These are phyloP conservation scores for Dryobota labecula DNA, from an alignment of 2,888 invertebrate genomes.

Conservation along the genomic window DNA sequence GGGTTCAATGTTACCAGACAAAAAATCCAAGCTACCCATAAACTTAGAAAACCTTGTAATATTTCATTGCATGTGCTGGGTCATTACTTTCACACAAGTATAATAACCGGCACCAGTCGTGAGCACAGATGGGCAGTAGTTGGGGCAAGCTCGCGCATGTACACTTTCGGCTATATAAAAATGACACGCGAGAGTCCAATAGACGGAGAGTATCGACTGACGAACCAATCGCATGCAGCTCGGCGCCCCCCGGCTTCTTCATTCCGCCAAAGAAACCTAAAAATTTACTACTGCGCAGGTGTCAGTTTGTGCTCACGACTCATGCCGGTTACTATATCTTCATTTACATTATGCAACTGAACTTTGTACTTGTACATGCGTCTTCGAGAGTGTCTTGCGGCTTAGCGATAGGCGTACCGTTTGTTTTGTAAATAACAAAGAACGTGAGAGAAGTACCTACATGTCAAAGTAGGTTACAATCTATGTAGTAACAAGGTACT, in stretches of 20 bases:
- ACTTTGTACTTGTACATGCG: slow-evolving; percentile 28
- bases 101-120: no score
- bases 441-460: slow-evolving; percentile 22
- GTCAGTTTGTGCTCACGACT: no score
- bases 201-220: no score
- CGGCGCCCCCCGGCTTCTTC: no score
- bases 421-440: slow-evolving; percentile 43
- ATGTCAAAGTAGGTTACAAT: neutral
- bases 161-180: no score
- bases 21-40: neutral
- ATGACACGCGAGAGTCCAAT: no score
- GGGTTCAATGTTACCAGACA: slow-evolving; percentile 13
- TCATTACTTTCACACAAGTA: slow-evolving; percentile 36
- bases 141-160: no score
- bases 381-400: slow-evolving; percentile 20
- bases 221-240: no score
- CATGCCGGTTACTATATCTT: no score
- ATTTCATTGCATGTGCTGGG: neutral
- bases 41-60: neutral
- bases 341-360: slow-evolving; percentile 39
- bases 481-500: neutral
- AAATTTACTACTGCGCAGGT: no score
- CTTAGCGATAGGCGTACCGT: slow-evolving; percentile 14
- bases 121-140: no score
- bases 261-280: no score